Evolutionary conservation across 53 echinoderm and acorn worm genomes (phyloP).

Genomic region (Henricia sp.): DNA sequence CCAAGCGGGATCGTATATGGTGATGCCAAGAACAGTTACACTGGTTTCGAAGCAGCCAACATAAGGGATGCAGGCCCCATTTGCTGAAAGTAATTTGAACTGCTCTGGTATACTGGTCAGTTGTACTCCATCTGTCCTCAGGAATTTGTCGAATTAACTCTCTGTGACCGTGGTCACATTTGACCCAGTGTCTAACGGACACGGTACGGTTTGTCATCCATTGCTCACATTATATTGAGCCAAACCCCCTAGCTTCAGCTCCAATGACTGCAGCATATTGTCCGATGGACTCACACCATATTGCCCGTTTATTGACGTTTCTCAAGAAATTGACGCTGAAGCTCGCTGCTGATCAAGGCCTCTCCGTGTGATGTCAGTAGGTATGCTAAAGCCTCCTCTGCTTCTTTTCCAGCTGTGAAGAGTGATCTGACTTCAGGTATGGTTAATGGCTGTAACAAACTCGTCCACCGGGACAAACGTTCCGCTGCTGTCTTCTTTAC

Average conservation of each 20-base stretch:
- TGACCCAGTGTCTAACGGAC: conserved; percentile 32
- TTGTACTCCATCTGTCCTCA: background rate
- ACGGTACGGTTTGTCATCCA: conserved; percentile 10
- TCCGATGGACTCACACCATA: no score
- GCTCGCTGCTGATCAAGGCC: background rate
- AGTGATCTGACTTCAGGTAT: conserved; percentile 7
- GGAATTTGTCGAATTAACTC: conserved; percentile 2
- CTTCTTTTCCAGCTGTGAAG: background rate
- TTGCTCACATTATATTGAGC: conserved; percentile 3
- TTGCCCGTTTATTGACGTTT: background rate
- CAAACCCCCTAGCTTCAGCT: no score
- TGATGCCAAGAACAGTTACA: conserved; percentile 1
- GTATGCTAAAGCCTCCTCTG: background rate
- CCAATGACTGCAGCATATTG: no score
- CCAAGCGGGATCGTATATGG: background rate
- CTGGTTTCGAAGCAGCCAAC: conserved; percentile 44
- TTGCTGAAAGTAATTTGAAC: conserved; percentile 16
- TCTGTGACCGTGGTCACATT: conserved; percentile 25
- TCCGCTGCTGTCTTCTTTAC: background rate
- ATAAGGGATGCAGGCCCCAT: conserved; percentile 33
- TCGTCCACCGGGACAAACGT: background rate
- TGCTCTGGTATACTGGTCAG: background rate
- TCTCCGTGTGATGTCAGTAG: background rate
- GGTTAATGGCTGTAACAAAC: conserved; percentile 2
- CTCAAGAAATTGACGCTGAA: background rate